phyloP scores from a whole-genome alignment of 2,113 vertebrate genomes.

The Budorcas taxicolor region DNA sequence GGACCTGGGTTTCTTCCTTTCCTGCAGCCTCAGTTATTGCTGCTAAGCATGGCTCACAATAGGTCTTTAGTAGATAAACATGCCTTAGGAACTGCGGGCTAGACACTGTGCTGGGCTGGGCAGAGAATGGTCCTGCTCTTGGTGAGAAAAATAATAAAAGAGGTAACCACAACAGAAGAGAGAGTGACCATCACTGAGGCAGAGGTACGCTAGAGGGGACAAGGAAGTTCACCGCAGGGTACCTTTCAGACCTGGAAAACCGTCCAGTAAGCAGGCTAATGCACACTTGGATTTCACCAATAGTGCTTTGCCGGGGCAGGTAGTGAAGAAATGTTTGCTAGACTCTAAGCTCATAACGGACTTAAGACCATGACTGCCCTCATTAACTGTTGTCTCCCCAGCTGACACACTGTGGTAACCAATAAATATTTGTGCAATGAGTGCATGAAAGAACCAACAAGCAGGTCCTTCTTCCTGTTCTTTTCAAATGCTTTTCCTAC shows the following conservation, averaged over 20 bases:
- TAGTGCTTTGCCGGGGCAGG: background rate
- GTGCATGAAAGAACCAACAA: background rate
- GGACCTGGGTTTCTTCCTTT: background rate
- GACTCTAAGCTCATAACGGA: background rate
- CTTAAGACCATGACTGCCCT: background rate
- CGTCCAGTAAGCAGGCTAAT: background rate
- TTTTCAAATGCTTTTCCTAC: background rate
- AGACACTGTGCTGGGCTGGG: background rate
- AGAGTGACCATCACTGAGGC: accelerated
- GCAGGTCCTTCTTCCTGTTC: background rate
- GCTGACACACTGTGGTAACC: background rate
- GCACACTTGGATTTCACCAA: accelerated
- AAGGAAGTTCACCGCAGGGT: background rate
- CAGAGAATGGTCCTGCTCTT: background rate
- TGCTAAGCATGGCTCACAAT: accelerated
- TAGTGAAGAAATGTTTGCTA: background rate
- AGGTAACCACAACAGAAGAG: accelerated
- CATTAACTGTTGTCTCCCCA: background rate
- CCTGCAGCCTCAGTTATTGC: background rate
- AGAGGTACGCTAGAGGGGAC: background rate
- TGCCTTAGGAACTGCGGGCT: background rate
- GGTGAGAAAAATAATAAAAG: background rate
- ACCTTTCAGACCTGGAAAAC: background rate
- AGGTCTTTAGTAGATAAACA: background rate
- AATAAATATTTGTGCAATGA: background rate